Conservation (phyloP, 2,888 invertebrate genomes). For the Mythimna ferrago region DNA sequence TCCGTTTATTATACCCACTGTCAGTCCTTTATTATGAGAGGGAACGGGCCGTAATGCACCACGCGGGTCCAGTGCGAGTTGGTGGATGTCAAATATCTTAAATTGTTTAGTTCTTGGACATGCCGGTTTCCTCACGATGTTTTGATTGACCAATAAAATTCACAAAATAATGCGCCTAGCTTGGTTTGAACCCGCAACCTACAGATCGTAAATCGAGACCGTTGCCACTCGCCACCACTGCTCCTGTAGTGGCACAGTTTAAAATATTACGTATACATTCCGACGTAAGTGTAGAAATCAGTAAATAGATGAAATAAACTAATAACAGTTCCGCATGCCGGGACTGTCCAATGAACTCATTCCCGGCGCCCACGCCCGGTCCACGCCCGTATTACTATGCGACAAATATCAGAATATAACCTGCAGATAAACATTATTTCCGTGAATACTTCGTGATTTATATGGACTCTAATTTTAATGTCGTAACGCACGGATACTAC, state of each 20-base stretch:
- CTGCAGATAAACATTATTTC: constrained; percentile 64
- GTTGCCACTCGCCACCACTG: too few relatives aligned
- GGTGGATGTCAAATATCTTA: too few relatives aligned
- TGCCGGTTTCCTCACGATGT: too few relatives aligned
- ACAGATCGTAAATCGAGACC: too few relatives aligned
- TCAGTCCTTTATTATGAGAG: too few relatives aligned
- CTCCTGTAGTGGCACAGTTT: constrained; percentile 6
- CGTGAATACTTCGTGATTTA: constrained; percentile 53
- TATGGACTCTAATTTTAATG: constrained; percentile 33
- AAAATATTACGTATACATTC: constrained; percentile 11
- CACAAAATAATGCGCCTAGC: too few relatives aligned
- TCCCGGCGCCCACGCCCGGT: constrained; percentile 77
- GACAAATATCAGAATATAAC: constrained; percentile 72
- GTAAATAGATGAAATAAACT: constrained; percentile 64
- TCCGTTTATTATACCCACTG: too few relatives aligned
- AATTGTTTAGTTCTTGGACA: too few relatives aligned
- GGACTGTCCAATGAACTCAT: constrained; percentile 84
- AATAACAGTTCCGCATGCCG: constrained; percentile 84
- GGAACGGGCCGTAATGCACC: too few relatives aligned
- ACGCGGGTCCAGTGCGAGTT: too few relatives aligned
- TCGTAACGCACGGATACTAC: constrained; percentile 33
- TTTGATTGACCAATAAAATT: too few relatives aligned
- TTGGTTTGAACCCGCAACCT: too few relatives aligned
- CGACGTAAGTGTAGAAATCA: constrained; percentile 39
- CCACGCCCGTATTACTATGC: constrained; percentile 70